Percentiles rank a stretch among this genome's conserved stretches.
phyloP scores from a whole-genome alignment of 2,797 vertebrate species.

The Arrhamphus sclerolepis region DNA sequence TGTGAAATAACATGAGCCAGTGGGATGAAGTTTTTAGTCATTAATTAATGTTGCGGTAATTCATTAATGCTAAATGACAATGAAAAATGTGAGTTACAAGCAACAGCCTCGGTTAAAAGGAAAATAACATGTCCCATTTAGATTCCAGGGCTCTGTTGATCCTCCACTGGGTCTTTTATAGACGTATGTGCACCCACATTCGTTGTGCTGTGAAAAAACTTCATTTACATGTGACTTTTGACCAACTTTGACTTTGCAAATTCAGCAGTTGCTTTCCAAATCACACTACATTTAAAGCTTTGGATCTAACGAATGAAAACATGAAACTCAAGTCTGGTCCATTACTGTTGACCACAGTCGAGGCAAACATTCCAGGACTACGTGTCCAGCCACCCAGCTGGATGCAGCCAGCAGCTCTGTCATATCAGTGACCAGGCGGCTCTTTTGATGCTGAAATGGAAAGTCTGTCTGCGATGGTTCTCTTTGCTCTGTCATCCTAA shows the following conservation, averaged over 20 bases:
- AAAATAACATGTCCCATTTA: too few relatives aligned
- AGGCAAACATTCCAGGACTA: conserved; percentile 29
- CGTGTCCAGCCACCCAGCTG: conserved; percentile 41
- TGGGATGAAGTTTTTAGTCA: too few relatives aligned
- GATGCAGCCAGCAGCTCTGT: conserved; percentile 18
- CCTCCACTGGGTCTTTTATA: too few relatives aligned
- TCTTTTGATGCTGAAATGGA: conserved; percentile 62
- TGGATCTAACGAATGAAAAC: not conserved
- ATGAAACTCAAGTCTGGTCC: not conserved
- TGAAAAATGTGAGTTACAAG: too few relatives aligned
- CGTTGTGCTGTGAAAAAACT: not conserved
- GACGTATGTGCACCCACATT: not conserved
- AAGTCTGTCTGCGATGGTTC: conserved; percentile 46
- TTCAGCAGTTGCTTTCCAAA: not conserved
- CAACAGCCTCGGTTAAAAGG: too few relatives aligned
- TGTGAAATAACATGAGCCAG: too few relatives aligned
- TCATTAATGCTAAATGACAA: too few relatives aligned
- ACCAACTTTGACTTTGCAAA: not conserved
- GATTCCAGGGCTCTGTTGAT: too few relatives aligned
- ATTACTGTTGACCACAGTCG: not conserved
- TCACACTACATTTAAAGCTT: not conserved
- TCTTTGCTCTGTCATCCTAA: conserved; percentile 67
- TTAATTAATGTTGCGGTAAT: too few relatives aligned
- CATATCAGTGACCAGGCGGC: conserved; percentile 31
- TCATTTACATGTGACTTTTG: not conserved